phyloP scores from a whole-genome alignment of 2,888 invertebrate species.

The Pegoplata infirma region DNA sequence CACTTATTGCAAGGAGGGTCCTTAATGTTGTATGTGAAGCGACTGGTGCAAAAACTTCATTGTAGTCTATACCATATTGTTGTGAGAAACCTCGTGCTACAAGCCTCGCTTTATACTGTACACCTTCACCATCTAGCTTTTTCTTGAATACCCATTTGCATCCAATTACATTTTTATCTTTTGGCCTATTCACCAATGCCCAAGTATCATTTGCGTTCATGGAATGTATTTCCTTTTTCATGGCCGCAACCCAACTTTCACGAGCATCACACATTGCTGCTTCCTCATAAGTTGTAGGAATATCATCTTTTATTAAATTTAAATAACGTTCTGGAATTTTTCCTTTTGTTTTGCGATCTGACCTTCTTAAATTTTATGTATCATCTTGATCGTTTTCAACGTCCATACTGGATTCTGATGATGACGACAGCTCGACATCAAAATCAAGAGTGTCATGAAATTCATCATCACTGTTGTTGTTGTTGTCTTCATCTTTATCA shows the following conservation, averaged over 20 bases:
- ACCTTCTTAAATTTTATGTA: background rate
- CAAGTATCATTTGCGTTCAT: conserved; percentile 5
- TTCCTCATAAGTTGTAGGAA: conserved; percentile 6
- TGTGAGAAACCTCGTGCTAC: conserved; percentile 51
- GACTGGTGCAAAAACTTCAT: conserved; percentile 50
- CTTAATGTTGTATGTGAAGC: conserved; percentile 46
- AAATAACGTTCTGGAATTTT: conserved; percentile 18
- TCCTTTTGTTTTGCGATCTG: conserved; percentile 8
- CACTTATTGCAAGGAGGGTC: background rate
- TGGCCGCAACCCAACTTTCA: conserved; percentile 12
- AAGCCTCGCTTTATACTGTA: conserved; percentile 46
- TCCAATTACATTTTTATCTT: conserved; percentile 38
- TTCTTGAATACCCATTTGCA: conserved; percentile 57
- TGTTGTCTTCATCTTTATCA: background rate
- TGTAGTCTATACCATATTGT: conserved; percentile 52
- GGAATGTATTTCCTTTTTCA: background rate
- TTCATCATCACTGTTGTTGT: background rate
- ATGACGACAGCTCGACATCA: background rate
- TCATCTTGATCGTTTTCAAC: background rate
- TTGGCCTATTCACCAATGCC: conserved; percentile 10
- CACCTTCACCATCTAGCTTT: conserved; percentile 21
- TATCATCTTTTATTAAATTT: background rate
- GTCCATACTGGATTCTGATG: background rate
- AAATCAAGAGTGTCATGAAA: background rate
- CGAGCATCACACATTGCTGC: background rate